Evolutionary conservation across 2,888 invertebrate genomes (phyloP).

Genomic region (Tipula confusa): DNA sequence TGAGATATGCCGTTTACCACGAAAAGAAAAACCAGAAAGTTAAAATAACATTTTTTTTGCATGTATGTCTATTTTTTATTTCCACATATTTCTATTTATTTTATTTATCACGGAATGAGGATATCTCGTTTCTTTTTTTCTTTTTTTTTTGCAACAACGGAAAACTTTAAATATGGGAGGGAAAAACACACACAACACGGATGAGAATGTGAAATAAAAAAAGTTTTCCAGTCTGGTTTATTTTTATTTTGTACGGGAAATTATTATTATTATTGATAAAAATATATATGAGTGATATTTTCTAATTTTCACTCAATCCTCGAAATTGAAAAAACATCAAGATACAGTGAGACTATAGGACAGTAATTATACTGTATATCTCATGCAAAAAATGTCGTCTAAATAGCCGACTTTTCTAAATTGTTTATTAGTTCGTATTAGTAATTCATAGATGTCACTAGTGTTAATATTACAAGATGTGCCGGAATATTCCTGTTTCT

Average conservation of each 20-base stretch:
- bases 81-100: background rate
- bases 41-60: background rate
- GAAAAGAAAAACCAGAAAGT: background rate
- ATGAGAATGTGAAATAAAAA: background rate
- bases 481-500: too few species aligned
- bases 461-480: too few species aligned
- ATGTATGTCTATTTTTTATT: constrained; percentile 12
- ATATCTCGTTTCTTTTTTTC: background rate
- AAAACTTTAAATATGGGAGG: constrained; percentile 12
- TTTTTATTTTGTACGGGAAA: background rate
- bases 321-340: too few species aligned
- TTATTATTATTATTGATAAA: background rate
- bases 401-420: too few species aligned
- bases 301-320: background rate
- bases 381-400: too few species aligned
- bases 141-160: background rate
- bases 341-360: too few species aligned
- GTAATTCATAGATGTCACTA: too few species aligned
- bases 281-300: background rate
- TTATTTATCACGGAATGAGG: constrained; percentile 15
- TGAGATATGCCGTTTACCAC: background rate
- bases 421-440: too few species aligned
- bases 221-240: background rate
- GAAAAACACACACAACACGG: background rate
- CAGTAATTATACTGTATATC: too few species aligned